Evolutionary conservation across 2,113 vertebrate genomes (phyloP), one percentile per base, ranked within the genome.

Genomic region (Saguinus midas): DNA sequence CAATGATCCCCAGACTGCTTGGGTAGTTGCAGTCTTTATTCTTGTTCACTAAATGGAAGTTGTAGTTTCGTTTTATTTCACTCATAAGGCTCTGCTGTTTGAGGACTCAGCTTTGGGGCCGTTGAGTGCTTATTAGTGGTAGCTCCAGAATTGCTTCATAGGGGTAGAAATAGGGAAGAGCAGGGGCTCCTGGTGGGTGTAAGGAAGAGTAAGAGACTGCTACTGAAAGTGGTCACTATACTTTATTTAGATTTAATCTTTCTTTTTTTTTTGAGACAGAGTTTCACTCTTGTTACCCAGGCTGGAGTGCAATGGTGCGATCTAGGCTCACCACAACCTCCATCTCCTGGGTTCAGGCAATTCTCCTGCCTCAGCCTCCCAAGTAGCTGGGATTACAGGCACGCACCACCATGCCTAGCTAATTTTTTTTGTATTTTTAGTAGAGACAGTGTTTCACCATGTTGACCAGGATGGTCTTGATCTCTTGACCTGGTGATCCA

Each of bases 41-140:
- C 18, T 70, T 73, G 8, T 79, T 21, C 27, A 20, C 12, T 5
- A 43, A 64, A 16, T 81, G 61, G 66, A 79, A 52, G 1, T 32
- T 20, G 2, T 29, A 40, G 23, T 45, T 58, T n/a, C 14, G 35
- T 75, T 88, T 37, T 82, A 43, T 82, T 81, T 83, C 32, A 68
- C 14, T n/a, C 32, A 23, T 37, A 23, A 48, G 3, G 20, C 25
- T 27, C 3, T 78, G 11, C 10, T 79, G 0, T n/a, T 95, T 68
- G 1, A 73, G 25, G 20, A 3, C 25, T 29, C 43, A 14, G 7
- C 7, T 6, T 7, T 1, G 20, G 2, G 8, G 16, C 35, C 4
- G 3, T 3, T 32, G 50, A 10, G 14, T 72, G 4, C 40, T 82
- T 80, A n/a, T 9, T 32, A 3, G 3, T 11, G 40, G 32, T 48